These are phyloP conservation scores for Nycticebus coucang DNA, from an alignment of 2,113 vertebrate species.

Conservation along the genomic window DNA sequence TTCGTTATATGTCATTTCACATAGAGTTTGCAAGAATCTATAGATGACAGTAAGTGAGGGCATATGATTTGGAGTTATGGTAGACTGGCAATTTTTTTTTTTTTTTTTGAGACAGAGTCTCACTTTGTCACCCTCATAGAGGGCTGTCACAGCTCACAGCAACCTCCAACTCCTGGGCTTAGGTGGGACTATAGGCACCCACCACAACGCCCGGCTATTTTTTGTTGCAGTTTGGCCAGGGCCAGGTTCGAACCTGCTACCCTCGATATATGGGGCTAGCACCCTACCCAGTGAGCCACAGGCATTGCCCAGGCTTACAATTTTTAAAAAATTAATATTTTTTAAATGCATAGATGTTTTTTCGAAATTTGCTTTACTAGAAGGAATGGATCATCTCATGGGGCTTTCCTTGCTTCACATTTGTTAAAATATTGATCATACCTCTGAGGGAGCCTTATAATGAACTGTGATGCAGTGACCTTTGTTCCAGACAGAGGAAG, in stretches of 20 bases:
- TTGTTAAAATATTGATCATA: neutral
- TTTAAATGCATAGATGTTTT: neutral
- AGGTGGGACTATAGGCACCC: too few species aligned
- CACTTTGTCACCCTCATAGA: too few species aligned
- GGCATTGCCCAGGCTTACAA: neutral
- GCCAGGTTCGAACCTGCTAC: too few species aligned
- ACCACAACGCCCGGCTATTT: too few species aligned
- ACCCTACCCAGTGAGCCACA: too few species aligned
- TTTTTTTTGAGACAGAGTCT: too few species aligned
- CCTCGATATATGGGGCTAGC: too few species aligned
- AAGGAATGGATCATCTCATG: neutral
- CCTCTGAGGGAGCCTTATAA: neutral
- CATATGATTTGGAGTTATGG: neutral
- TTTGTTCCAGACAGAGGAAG: neutral
- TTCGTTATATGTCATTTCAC: neutral
- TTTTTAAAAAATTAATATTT: neutral
- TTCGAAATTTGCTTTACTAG: neutral
- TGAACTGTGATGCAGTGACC: neutral
- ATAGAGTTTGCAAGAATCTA: neutral
- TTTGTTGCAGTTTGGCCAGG: too few species aligned
- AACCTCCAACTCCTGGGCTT: too few species aligned
- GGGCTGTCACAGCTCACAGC: too few species aligned
- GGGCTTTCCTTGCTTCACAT: neutral
- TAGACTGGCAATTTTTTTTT: neutral
- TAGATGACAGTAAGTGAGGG: neutral